Evolutionary conservation across 2,797 vertebrate genomes (phyloP).

Genomic region (Rhinoraja longicauda): DNA sequence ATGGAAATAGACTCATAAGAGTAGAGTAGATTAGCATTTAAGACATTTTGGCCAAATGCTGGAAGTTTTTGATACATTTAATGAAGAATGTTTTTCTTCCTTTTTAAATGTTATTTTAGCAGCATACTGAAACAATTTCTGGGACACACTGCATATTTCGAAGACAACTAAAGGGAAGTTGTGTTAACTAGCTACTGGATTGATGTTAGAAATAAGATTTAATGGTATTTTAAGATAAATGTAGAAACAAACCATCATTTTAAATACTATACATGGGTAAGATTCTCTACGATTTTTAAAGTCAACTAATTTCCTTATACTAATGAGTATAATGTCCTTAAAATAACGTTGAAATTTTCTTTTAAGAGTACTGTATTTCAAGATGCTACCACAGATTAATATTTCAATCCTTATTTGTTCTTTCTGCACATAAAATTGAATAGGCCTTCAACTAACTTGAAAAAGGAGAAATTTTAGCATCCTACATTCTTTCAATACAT

Average conservation of each 20-base stretch:
- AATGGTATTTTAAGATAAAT: neutral
- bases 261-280: too few species aligned
- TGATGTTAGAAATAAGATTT: neutral
- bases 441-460: neutral
- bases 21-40: neutral
- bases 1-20: neutral
- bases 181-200: neutral
- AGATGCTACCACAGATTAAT: too few species aligned
- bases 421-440: neutral
- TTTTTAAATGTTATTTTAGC: slow-evolving; percentile 4
- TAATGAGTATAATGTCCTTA: neutral
- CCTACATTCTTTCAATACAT: neutral
- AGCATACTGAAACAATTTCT: neutral
- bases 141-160: neutral
- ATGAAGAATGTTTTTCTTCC: neutral
- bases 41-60: neutral
- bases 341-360: neutral
- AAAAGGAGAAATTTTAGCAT: neutral
- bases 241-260: neutral
- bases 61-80: too few species aligned
- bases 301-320: too few species aligned
- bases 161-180: neutral
- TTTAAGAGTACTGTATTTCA: neutral
- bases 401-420: neutral
- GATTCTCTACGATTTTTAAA: neutral